A percentile compares a stretch with the other conserved stretches of the same genome.
Conservation (phyloP, 2,888 invertebrate species). For the Agapetus fuscipes region DNA sequence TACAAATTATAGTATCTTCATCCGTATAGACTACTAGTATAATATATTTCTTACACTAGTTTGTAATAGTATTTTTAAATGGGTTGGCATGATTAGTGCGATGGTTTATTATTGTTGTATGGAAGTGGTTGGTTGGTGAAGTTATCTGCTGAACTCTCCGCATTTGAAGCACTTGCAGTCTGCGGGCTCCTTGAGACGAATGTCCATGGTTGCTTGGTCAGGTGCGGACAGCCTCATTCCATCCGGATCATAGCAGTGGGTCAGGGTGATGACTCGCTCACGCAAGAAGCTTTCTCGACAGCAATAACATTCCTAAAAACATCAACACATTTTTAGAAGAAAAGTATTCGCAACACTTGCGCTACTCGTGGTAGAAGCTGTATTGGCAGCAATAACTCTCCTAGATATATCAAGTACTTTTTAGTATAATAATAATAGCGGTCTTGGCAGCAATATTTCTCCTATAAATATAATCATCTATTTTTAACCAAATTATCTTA, state of each 20-base stretch:
- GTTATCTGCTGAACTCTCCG: constrained; percentile 70
- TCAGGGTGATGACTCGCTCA: constrained; percentile 67
- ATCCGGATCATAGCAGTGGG: constrained; percentile 83
- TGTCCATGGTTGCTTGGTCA: constrained; percentile 65
- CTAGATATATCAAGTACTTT: neutral
- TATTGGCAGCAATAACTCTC: neutral
- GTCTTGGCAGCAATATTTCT: too few species aligned
- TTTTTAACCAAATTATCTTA: too few species aligned
- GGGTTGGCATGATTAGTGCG: too few species aligned
- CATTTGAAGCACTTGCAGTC: constrained; percentile 89
- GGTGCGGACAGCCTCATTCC: constrained; percentile 64
- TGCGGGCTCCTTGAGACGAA: constrained; percentile 75
- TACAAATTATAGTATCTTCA: too few species aligned
- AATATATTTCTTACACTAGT: too few species aligned
- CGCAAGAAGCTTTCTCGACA: constrained; percentile 81
- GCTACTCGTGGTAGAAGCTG: neutral
- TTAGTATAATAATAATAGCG: too few species aligned
- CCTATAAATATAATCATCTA: too few species aligned
- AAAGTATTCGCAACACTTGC: neutral
- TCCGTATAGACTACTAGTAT: too few species aligned
- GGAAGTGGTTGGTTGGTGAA: neutral
- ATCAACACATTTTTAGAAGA: too few species aligned
- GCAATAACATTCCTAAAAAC: constrained; percentile 82
- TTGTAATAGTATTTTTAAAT: too few species aligned
- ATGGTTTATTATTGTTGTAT: too few species aligned